Evolutionary conservation across 1,140 invertebrate genomes (phyloP).

Genomic region (Diabrotica undecimpunctata): DNA sequence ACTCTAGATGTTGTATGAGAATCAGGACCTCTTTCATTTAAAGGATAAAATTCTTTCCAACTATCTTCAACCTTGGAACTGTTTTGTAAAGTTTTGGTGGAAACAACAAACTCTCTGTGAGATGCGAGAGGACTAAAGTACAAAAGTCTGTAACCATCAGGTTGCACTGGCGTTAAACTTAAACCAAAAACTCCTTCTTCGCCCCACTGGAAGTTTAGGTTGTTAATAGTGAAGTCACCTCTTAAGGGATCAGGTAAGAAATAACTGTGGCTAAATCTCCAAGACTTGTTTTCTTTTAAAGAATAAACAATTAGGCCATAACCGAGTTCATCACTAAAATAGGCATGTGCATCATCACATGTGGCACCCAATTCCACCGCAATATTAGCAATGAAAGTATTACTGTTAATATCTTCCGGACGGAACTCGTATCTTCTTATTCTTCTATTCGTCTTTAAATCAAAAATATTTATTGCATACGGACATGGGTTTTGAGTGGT

Average conservation of each 20-base stretch:
- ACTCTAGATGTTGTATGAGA: constrained; percentile 67
- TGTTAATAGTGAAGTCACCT: constrained; percentile 74
- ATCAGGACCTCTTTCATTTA: constrained; percentile 63
- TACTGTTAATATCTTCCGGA: constrained; percentile 66
- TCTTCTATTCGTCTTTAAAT: constrained; percentile 66
- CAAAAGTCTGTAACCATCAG: constrained; percentile 64
- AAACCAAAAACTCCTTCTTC: constrained; percentile 80
- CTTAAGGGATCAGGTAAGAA: constrained; percentile 74
- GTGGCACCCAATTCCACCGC: constrained; percentile 69
- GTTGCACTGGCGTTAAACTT: constrained; percentile 60
- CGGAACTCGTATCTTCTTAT: constrained; percentile 67
- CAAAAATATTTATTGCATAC: constrained; percentile 69
- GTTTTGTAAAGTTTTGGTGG: constrained; percentile 66
- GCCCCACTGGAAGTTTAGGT: constrained; percentile 76
- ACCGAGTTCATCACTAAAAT: constrained; percentile 76
- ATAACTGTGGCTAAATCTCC: constrained; percentile 71
- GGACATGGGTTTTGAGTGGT: constrained; percentile 68
- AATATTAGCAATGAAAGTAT: constrained; percentile 79
- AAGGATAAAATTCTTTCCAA: constrained; percentile 67
- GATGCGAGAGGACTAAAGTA: constrained; percentile 77
- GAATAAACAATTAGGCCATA: constrained; percentile 77
- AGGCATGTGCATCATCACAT: constrained; percentile 74
- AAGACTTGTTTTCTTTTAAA: constrained; percentile 69
- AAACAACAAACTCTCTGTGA: constrained; percentile 71
- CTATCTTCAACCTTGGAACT: constrained; percentile 61